A percentile compares a stretch with the other conserved stretches of the same genome.
Conservation (phyloP, 2,113 vertebrate genomes). For the Silurus glanis region DNA sequence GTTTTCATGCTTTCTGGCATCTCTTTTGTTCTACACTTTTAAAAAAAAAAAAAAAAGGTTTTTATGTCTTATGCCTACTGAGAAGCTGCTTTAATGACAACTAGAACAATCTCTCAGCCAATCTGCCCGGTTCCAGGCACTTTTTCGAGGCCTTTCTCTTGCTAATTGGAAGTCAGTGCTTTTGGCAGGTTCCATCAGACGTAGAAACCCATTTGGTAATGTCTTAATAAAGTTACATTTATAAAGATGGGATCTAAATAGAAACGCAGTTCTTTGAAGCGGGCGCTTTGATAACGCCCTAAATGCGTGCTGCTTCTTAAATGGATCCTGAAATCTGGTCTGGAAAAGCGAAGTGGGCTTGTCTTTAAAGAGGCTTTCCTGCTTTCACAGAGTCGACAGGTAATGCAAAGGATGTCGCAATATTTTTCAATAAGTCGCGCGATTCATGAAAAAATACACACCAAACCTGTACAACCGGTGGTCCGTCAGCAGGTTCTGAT, state of each 20-base stretch:
- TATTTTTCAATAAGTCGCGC: neutral
- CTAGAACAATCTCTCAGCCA: constrained; percentile 64
- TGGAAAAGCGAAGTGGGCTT: neutral
- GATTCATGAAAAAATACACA: neutral
- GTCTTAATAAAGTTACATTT: constrained; percentile 57
- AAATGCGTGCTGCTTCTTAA: neutral
- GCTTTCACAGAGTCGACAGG: neutral
- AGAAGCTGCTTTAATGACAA: constrained; percentile 71
- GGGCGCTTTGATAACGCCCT: neutral
- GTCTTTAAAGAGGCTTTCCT: neutral
- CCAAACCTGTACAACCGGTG: neutral
- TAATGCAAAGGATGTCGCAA: neutral
- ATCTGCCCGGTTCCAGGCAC: constrained; percentile 65
- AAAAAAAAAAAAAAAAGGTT: neutral
- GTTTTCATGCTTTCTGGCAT: constrained; percentile 10
- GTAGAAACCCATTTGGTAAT: constrained; percentile 57
- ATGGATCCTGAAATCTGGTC: neutral
- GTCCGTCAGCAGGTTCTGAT: neutral
- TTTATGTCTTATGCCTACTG: constrained; percentile 68
- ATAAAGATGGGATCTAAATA: constrained; percentile 49
- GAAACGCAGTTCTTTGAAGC: constrained; percentile 12
- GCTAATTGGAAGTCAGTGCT: constrained; percentile 75
- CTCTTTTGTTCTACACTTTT: constrained; percentile 11
- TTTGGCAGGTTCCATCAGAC: constrained; percentile 69
- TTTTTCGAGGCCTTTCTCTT: constrained; percentile 64